Evolutionary conservation across 2,113 vertebrate species (phyloP).

Genomic region (Felis chaus): DNA sequence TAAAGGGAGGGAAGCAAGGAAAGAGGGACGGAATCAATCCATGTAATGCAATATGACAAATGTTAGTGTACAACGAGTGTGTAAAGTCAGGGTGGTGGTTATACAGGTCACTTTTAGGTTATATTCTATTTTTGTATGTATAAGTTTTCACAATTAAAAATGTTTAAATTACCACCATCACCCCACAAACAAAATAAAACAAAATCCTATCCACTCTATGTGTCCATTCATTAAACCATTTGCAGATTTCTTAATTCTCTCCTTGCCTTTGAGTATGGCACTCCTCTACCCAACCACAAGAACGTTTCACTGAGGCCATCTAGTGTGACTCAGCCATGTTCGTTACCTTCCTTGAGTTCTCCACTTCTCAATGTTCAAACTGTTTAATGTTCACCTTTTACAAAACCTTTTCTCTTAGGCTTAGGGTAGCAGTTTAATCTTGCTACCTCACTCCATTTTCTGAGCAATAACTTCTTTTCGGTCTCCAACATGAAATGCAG

Average conservation of each 20-base stretch:
- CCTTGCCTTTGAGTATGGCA: neutral
- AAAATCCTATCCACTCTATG: neutral
- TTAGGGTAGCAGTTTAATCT: neutral
- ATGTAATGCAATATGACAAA: neutral
- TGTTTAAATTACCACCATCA: neutral
- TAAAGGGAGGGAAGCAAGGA: neutral
- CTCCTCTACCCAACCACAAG: neutral
- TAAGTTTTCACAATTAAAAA: slow-evolving; percentile 6
- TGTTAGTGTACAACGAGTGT: neutral
- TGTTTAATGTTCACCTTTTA: neutral
- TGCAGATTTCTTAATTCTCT: neutral
- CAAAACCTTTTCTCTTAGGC: neutral
- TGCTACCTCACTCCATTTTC: neutral
- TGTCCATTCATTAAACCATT: neutral
- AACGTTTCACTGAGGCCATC: neutral
- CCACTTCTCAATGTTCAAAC: neutral
- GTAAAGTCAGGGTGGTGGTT: neutral
- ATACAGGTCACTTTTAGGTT: neutral
- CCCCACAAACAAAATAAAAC: neutral
- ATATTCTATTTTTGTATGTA: neutral
- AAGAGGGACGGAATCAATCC: neutral
- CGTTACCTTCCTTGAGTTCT: neutral
- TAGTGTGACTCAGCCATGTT: neutral
- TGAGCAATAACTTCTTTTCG: slow-evolving; percentile 16
- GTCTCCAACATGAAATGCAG: neutral